Percentiles rank a stretch among this genome's conserved stretches.
phyloP scores from a whole-genome alignment of 2,888 invertebrate genomes.

The Cryptus viduatorius region DNA sequence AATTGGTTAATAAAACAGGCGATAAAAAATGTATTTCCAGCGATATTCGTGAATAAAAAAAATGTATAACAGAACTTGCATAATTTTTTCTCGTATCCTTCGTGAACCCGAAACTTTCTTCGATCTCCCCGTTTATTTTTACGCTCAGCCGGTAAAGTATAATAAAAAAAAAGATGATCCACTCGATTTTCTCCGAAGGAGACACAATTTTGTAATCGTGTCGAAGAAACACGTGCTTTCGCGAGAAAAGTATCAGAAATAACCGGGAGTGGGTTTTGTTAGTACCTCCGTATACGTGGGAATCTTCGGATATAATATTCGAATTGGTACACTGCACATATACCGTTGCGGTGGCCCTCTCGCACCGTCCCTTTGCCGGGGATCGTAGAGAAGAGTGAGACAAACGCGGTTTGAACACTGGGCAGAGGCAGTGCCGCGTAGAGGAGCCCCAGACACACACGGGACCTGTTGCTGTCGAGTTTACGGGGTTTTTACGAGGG shows the following conservation, averaged over 20 bases:
- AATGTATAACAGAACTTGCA: too few relatives aligned
- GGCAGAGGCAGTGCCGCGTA: slow-evolving; percentile 45
- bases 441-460: slow-evolving; percentile 78
- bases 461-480: slow-evolving; percentile 85
- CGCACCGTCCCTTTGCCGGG: slow-evolving; percentile 61
- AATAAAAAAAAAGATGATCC: neutral
- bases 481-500: slow-evolving; percentile 85
- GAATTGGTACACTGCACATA: slow-evolving; percentile 69
- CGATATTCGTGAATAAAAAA: too few relatives aligned
- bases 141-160: neutral
- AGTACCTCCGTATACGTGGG: neutral
- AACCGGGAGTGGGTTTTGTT: neutral
- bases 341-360: slow-evolving; percentile 64
- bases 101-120: too few relatives aligned
- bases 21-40: too few relatives aligned
- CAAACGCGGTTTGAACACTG: slow-evolving; percentile 38
- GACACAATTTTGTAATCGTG: too few relatives aligned
- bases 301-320: slow-evolving; percentile 79
- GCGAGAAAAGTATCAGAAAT: too few relatives aligned
- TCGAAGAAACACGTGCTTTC: too few relatives aligned
- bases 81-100: too few relatives aligned
- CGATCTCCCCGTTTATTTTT: too few relatives aligned
- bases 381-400: slow-evolving; percentile 50
- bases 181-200: too few relatives aligned
- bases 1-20: too few relatives aligned